phyloP scores from a whole-genome alignment of 2,888 invertebrate species.

The Clepsis dumicolana region DNA sequence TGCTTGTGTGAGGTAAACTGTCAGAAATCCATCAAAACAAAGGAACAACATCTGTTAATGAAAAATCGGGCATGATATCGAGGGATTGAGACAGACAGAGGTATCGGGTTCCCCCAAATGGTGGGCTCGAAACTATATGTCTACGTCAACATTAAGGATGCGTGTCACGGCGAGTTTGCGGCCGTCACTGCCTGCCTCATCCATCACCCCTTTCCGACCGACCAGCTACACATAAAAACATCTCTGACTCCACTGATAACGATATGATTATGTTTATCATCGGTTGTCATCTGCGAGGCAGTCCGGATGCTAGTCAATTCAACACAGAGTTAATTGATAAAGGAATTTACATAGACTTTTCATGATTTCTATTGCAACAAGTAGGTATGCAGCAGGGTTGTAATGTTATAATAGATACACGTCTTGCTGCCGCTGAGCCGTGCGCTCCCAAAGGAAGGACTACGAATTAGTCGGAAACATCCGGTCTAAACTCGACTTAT shows the following conservation, averaged over 20 bases:
- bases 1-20: not conserved
- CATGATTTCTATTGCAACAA: too few relatives aligned
- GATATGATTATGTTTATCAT: slow-evolving; percentile 44
- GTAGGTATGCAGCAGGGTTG: too few relatives aligned
- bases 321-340: not conserved
- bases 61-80: slow-evolving; percentile 26
- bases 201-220: slow-evolving; percentile 72
- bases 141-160: slow-evolving; percentile 68
- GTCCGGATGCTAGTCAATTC: not conserved
- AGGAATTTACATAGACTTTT: too few relatives aligned
- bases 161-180: slow-evolving; percentile 66
- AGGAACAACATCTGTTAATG: slow-evolving; percentile 9
- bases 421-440: too few relatives aligned
- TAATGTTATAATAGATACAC: too few relatives aligned
- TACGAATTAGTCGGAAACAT: too few relatives aligned
- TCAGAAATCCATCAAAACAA: not conserved
- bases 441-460: too few relatives aligned
- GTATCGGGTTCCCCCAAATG: slow-evolving; percentile 48
- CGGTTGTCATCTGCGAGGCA: slow-evolving; percentile 17
- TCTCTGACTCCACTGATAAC: slow-evolving; percentile 46
- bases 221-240: slow-evolving; percentile 53
- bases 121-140: slow-evolving; percentile 53
- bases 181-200: slow-evolving; percentile 71
- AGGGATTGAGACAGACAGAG: slow-evolving; percentile 30
- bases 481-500: too few relatives aligned